Evolutionary conservation across 2,113 vertebrate genomes (phyloP).

Genomic region (Hyperoodon ampullatus): DNA sequence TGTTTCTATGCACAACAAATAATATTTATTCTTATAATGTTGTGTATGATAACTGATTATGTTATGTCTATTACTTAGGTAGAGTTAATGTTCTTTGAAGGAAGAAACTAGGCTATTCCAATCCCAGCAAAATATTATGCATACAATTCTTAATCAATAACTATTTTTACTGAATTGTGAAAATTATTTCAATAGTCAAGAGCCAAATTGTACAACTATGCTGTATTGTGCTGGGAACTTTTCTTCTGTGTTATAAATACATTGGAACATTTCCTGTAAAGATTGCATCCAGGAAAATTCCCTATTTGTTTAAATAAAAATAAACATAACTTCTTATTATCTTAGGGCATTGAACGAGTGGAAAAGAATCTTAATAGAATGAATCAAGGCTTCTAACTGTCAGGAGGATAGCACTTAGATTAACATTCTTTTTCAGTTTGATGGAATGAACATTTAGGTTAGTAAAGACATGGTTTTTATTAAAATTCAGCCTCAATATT

Average conservation of each 20-base stretch:
- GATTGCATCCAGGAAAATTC: not conserved
- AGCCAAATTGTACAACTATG: not conserved
- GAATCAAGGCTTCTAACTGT: conserved; percentile 49
- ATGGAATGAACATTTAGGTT: conserved; percentile 53
- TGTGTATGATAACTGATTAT: not conserved
- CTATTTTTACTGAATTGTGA: not conserved
- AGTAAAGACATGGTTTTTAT: conserved; percentile 51
- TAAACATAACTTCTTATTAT: conserved; percentile 38
- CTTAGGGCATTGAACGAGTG: not conserved
- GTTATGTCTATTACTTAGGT: not conserved
- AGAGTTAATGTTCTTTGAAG: not conserved
- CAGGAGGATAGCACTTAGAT: conserved; percentile 39
- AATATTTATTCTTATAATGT: not conserved
- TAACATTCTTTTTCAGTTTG: conserved; percentile 57
- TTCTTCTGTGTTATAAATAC: not conserved
- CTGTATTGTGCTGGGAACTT: not conserved
- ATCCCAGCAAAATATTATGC: not conserved
- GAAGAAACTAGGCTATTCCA: not conserved
- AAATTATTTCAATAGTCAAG: not conserved
- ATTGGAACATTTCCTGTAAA: not conserved
- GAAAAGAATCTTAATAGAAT: conserved; percentile 37
- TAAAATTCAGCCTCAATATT: conserved; percentile 56
- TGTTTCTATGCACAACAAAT: not conserved
- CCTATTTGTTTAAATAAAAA: conserved; percentile 2
- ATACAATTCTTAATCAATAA: not conserved